Percentiles rank a stretch among this genome's conserved stretches.
Evolutionary conservation across 2,113 vertebrate species (phyloP).

Genomic region (Lepus timidus): DNA sequence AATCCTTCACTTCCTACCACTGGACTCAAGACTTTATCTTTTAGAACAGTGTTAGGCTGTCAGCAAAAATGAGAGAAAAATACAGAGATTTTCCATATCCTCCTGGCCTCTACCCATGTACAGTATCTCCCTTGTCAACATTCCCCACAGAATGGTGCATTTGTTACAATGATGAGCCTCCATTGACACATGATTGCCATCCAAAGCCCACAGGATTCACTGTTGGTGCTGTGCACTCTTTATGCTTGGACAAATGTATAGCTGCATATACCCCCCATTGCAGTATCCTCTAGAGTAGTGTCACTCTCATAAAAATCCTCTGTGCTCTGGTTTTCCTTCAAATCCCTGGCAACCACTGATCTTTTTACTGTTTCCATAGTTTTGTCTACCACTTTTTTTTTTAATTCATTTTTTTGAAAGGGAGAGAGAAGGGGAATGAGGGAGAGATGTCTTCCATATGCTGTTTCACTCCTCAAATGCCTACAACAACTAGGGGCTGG

Average conservation of each 20-base stretch:
- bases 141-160: not conserved
- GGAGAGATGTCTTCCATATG: too few species aligned
- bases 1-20: not conserved
- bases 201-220: too few species aligned
- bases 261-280: too few species aligned
- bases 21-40: not conserved
- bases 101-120: accelerated
- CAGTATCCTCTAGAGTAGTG: not conserved
- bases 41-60: not conserved
- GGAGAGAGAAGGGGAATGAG: too few species aligned
- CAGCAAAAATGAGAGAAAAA: not conserved
- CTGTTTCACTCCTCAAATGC: too few species aligned
- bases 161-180: not conserved
- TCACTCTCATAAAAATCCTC: not conserved
- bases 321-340: not conserved
- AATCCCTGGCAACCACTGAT: not conserved
- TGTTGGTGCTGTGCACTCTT: not conserved
- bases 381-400: not conserved
- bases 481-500: too few species aligned
- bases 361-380: not conserved
- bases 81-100: not conserved
- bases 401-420: too few species aligned
- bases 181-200: too few species aligned
- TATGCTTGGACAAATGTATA: too few species aligned
- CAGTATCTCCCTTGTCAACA: too few species aligned